These are phyloP conservation scores for Charadrius vociferus DNA, from an alignment of 2,113 vertebrate genomes.

Conservation along the genomic window DNA sequence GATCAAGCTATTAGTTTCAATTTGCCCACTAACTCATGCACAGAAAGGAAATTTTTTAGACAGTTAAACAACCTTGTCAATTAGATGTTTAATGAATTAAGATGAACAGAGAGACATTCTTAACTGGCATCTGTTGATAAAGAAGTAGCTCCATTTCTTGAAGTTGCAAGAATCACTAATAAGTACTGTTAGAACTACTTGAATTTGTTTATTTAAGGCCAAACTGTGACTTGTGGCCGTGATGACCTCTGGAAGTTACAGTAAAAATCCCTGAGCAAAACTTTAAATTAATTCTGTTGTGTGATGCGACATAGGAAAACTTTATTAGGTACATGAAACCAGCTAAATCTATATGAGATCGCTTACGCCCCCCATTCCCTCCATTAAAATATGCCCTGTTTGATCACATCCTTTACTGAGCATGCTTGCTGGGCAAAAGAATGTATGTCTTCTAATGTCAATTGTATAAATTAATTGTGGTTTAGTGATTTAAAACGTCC, in stretches of 20 bases:
- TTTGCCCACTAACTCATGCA: slow-evolving; percentile 64
- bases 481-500: neutral
- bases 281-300: neutral
- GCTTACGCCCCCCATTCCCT: too few species aligned
- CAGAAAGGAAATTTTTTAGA: slow-evolving; percentile 66
- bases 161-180: neutral
- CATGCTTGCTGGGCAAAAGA: neutral
- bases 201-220: neutral
- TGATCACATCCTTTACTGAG: neutral
- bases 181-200: neutral
- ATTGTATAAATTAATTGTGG: neutral
- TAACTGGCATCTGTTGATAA: slow-evolving; percentile 60
- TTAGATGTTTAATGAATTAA: slow-evolving; percentile 72
- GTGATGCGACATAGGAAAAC: neutral
- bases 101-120: slow-evolving; percentile 54
- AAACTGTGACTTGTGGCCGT: neutral
- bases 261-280: neutral
- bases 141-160: slow-evolving; percentile 16
- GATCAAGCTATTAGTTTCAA: slow-evolving; percentile 67
- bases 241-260: neutral
- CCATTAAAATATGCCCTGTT: too few species aligned
- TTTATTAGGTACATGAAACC: neutral
- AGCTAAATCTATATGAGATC: neutral
- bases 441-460: neutral
- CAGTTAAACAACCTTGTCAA: slow-evolving; percentile 65